Evolutionary conservation across 2,888 invertebrate genomes (phyloP), one percentile per base, ranked within the genome.

Genomic region (Gymnosoma rotundatum): DNA sequence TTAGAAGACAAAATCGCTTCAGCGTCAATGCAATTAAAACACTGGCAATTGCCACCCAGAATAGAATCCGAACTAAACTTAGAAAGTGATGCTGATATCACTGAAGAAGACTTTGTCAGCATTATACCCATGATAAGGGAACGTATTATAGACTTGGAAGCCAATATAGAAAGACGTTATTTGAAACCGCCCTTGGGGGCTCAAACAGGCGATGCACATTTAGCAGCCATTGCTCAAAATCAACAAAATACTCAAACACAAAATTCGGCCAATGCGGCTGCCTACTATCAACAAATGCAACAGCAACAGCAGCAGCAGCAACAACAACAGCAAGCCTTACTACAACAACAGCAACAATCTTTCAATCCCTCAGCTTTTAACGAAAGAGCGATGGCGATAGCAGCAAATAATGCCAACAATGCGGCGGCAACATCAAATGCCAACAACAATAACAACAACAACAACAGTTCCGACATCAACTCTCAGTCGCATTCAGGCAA

Each of bases 161-260:
- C 96, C 0, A 97, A 97, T 87, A 97, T 99, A 73, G 99, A 99
- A 92, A 93, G 98, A 88, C 94, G 99, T 87, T 99, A 98, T 92
- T 93, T 99, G 58, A 98, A 98, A 92, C 98, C 98, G 80, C 98
- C 98, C 58, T 93, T 99, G 78, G 89, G 93, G 92, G 88, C 94
- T 91, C 90, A 94, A 58, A 91, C 94, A 10, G 95, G 94, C 6
- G 95, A 95, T 90, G 94, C 94, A 2, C 95, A 94, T 89, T 89
- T 95, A 81, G 94, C 94, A 14, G 94, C 94, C n/a, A 93, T 94
- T 82, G 93, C 93, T 12, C 92, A 92, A 87, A 92, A 92, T 81
- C 91, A 92, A 86, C 93, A 93, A 80, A 91, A 91, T 18, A 88
- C 89, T 10, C 91, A 90, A 18, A 91, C 91, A 74, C 91, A 91